Conservation (phyloP, 2,888 invertebrate species). For the Geophilus truncorum region DNA sequence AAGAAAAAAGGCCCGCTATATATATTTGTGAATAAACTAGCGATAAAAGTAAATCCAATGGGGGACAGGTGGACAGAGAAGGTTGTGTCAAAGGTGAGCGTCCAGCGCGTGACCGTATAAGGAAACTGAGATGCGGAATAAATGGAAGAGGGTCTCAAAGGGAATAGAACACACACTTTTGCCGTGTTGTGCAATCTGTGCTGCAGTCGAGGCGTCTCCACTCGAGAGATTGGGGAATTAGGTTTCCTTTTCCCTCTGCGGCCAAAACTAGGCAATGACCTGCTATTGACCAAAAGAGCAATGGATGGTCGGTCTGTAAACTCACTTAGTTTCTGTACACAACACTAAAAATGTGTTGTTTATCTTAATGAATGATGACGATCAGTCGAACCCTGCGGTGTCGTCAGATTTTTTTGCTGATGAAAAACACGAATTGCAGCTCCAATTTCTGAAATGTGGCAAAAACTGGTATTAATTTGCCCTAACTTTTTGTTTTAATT, state of each 20-base stretch:
- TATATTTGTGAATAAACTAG: constrained; percentile 10
- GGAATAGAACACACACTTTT: constrained; percentile 8
- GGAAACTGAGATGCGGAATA: constrained; percentile 1
- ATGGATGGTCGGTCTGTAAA: constrained; percentile 9
- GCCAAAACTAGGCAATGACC: constrained; percentile 21
- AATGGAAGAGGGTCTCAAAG: constrained; percentile 2
- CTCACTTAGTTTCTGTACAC: constrained; percentile 20
- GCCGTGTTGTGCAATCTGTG: constrained; percentile 23
- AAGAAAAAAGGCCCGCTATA: background rate
- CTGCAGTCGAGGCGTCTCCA: constrained; percentile 25
- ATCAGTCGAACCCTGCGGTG: too few species aligned
- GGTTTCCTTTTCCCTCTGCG: constrained; percentile 16
- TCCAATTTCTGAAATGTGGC: too few species aligned
- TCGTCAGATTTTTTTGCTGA: too few species aligned
- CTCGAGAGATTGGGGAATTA: constrained; percentile 21
- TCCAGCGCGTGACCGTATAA: constrained; percentile 17
- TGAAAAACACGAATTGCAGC: too few species aligned
- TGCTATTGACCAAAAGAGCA: constrained; percentile 27
- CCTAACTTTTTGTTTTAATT: background rate
- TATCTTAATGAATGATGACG: background rate
- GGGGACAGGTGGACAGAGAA: constrained; percentile 11
- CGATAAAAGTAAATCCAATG: constrained; percentile 16
- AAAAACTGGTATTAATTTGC: too few species aligned
- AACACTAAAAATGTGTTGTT: constrained; percentile 14
- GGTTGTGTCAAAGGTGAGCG: constrained; percentile 27